Base-by-base conservation (phyloP, 2,888 invertebrate species). In the Halocaridina rubra region DNA sequence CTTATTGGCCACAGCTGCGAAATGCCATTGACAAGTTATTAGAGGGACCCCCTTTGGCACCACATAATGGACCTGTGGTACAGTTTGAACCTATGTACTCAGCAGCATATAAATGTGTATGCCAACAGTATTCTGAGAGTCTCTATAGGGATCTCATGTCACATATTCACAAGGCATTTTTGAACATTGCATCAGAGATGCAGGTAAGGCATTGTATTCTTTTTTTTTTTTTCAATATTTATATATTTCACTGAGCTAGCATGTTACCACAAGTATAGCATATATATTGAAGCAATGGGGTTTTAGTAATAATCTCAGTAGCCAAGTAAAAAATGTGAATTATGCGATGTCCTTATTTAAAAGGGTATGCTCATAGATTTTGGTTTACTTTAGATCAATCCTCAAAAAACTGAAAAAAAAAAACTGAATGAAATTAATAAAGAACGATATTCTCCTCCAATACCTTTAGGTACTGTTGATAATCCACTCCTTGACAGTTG, bases 41-140 rank as follows among this genome's bases (percentile, higher is more conserved):
- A 16, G 67, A 82, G 29, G 81, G 81, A 10, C 81, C 81, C n/a
- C 81, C 76, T 13, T 59, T 77, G 1, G 76, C 75, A 3, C 53
- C 61, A 8, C 76, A 82, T 39, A 30, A 69, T 7, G 81, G 81
- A 24, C 81, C 71, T 19, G 67, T 75, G 29, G 77, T 82, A 33
- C 72, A 82, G 59, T 82, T 82, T 82, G 81, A 82, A 16, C 81
- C 81, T 10, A 82, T 82, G 81, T 82, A 82, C 24, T 76, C 81
- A 3, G 81, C 81, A 8, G 81, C 81, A 2, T 82, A 82, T 39
- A 82, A 82, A 39, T 82, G 81, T 77, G 81, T 82, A n/a, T 82
- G 81, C 59, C 81, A 82, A 39, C 81, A 82, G 59, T 72, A 82
- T 53, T 82, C 81, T 0, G 81, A 82, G 57, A 39, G 76, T 3